Evolutionary conservation across 2,888 invertebrate genomes (phyloP).

Genomic region (Xylophagus ater): DNA sequence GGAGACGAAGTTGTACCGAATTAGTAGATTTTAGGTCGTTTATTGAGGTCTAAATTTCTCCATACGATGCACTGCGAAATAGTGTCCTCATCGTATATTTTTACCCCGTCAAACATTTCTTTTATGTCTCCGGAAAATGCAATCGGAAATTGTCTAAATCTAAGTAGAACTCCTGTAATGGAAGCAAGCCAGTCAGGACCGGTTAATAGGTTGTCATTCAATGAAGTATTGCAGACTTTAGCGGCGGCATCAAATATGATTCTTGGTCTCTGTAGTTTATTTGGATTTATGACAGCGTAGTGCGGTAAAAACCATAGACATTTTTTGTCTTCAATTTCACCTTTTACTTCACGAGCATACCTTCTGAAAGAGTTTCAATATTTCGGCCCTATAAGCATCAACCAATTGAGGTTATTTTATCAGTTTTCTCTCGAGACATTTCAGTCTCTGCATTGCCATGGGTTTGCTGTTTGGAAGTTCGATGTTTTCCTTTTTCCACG

Average conservation of each 20-base stretch:
- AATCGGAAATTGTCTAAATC: slow-evolving; percentile 15
- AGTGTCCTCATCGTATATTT: slow-evolving; percentile 8
- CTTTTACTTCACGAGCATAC: slow-evolving; percentile 5
- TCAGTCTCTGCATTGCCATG: slow-evolving; percentile 12
- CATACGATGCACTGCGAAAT: slow-evolving; percentile 10
- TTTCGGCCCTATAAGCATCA: slow-evolving; percentile 11
- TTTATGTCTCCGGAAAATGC: slow-evolving; percentile 16
- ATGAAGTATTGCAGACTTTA: slow-evolving; percentile 15
- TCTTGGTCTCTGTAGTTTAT: slow-evolving; percentile 22
- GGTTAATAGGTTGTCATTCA: slow-evolving; percentile 19
- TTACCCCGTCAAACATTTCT: slow-evolving; percentile 15
- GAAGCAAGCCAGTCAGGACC: slow-evolving; percentile 19
- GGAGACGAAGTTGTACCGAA: too few species aligned
- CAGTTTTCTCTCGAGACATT: slow-evolving; percentile 15
- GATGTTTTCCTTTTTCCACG: slow-evolving; percentile 13
- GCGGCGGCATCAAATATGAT: slow-evolving; percentile 24
- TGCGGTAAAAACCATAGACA: slow-evolving; percentile 21
- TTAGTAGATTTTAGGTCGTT: too few species aligned
- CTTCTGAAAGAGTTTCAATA: slow-evolving; percentile 12
- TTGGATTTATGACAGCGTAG: slow-evolving; percentile 18
- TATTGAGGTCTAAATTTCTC: slow-evolving; percentile 8
- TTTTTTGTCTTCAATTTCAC: slow-evolving; percentile 6
- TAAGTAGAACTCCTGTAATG: slow-evolving; percentile 16
- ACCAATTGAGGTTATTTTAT: slow-evolving; percentile 14
- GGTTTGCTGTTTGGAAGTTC: slow-evolving; percentile 10